Base-by-base conservation (phyloP, 2,888 invertebrate genomes). In the Xylota sylvarum region DNA sequence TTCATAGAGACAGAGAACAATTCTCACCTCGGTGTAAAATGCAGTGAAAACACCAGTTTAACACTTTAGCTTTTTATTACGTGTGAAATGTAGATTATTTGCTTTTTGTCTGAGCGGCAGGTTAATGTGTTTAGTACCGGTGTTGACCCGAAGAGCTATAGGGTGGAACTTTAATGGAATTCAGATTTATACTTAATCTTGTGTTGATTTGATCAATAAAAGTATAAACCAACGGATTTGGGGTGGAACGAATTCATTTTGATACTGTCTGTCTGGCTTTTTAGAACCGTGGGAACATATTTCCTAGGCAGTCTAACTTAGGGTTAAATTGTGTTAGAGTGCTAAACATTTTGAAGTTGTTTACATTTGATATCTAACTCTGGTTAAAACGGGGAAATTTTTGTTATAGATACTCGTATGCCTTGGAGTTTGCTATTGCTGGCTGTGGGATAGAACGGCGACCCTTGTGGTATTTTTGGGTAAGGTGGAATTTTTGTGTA, bases 51-150 rank as follows among this genome's bases (percentile, higher is more conserved):
- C 58, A 74, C 30, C 40, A 58, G 69, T 50, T 78, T 69, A 69
- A 52, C 78, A 78, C 78, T 78, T 74, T 52, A 78, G 60, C 78
- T 78, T 78, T 78, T 78, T 69, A 78, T 78, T 69, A 78, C 78
- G 78, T 78, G 78, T 69, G 78, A 78, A 78, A 67, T 77, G 77
- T 77, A 60, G 77, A 77, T 77, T 67, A 69, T 69, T 69, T 77
- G 55, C 37, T 56, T 62, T 73, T 76, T 64, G 74, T 76, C 55
- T 55, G 64, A 32, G 52, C 73, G 73, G 55, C 64, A 62, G 64
- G 62, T 74, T 60, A 73, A 62, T 52, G 62, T 19, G 12, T 60
- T 46, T 62, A 40, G 48, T 46, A 17, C 35, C 12, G 23, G 46
- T 70, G n/a, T 67, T 67, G 67, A 67, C 67, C 69, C 6, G 69